Percentiles rank a stretch among this genome's conserved stretches.
Conservation (phyloP, 2,888 invertebrate species). For the Agrypnus murinus region DNA sequence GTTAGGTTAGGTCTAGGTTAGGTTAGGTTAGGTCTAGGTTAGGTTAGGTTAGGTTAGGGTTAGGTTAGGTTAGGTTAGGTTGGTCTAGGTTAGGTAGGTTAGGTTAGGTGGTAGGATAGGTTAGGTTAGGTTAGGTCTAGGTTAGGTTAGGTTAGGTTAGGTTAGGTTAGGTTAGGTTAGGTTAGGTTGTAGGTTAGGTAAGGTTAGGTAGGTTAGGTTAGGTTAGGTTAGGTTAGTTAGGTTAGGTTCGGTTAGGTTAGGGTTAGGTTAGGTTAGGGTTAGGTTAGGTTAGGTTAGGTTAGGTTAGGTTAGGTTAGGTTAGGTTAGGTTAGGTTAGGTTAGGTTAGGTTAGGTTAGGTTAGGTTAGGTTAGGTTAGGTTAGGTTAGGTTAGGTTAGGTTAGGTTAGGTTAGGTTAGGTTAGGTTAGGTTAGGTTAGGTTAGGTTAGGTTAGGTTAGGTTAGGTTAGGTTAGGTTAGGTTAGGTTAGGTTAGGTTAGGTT, state of each 20-base stretch:
- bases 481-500: conserved; percentile 33
- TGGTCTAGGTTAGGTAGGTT: no score
- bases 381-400: conserved; percentile 31
- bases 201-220: conserved; percentile 58
- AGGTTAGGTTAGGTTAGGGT: no score
- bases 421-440: conserved; percentile 33
- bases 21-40: conserved; percentile 50
- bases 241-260: conserved; percentile 60
- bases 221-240: no score
- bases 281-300: conserved; percentile 58
- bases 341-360: conserved; percentile 33
- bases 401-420: conserved; percentile 33
- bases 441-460: conserved; percentile 32
- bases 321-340: conserved; percentile 52
- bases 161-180: conserved; percentile 53
- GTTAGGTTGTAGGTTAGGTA: conserved; percentile 51
- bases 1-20: no score
- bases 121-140: no score
- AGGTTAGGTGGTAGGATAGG: conserved; percentile 51
- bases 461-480: conserved; percentile 34
- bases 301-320: conserved; percentile 56
- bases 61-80: conserved; percentile 52
- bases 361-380: conserved; percentile 34
- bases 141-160: conserved; percentile 40
- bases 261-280: no score